Conservation (phyloP, 2,888 invertebrate species). For the Nephrotoma guestfalica region DNA sequence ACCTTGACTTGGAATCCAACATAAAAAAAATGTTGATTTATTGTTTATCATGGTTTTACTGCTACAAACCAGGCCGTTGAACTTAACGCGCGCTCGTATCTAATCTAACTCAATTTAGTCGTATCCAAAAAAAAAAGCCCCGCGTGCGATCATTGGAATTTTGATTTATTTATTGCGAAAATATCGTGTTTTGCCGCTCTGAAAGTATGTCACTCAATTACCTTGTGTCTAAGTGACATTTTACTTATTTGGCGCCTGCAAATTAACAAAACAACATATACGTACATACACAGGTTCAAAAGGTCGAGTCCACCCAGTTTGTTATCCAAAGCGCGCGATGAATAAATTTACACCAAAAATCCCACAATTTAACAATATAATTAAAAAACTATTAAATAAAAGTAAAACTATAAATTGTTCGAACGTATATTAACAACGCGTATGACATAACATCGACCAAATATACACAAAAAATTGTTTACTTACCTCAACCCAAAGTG, state of each 20-base stretch:
- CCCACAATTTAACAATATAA: background rate
- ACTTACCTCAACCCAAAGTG: background rate
- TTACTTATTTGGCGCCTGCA: background rate
- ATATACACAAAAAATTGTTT: background rate
- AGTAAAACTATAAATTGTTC: too few relatives aligned
- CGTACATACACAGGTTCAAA: background rate
- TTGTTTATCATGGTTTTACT: background rate
- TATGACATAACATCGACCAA: background rate
- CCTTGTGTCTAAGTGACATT: background rate
- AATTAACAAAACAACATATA: background rate
- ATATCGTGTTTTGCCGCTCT: background rate
- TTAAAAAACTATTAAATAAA: background rate
- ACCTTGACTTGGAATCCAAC: background rate
- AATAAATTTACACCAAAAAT: background rate
- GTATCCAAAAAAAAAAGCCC: background rate
- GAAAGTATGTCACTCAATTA: background rate
- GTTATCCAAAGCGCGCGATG: too few relatives aligned
- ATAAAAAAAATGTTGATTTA: background rate
- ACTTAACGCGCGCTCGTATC: background rate
- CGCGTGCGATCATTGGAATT: background rate
- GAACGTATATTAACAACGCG: background rate
- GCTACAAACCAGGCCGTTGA: background rate
- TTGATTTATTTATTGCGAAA: background rate
- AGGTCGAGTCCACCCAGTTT: background rate
- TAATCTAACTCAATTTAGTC: background rate